Base-by-base conservation (phyloP, 2,888 invertebrate genomes). In the Hirtodrosophila trivittata region DNA sequence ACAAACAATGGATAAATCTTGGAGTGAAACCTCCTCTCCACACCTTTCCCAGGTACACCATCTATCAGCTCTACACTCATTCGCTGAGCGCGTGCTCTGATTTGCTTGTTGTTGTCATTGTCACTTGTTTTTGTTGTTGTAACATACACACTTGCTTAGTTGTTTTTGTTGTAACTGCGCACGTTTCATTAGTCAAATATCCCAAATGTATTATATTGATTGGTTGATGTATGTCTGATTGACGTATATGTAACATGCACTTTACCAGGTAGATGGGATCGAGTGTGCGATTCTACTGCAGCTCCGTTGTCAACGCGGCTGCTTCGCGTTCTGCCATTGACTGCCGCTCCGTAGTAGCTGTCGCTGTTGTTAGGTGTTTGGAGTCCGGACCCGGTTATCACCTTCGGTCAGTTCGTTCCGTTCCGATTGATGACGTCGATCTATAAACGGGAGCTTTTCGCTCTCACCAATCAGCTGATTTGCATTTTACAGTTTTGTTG, bases 271-370 rank as follows among this genome's bases (percentile, higher is more conserved):
- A 43, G 12, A 38, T 33, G 18, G 35, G 4, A 58, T 12, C 41
- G 13, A 12, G 14, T 41, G 49, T 49, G 47, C 60, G 49, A 54
- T 75, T 83, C 60, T 64, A 76, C 73, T 75, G 78, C 75, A 68
- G 72, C 72, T 66, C 77, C 78, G 84, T 68, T 77, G 84, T 77
- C 81, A 77, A 81, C 78, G 77, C 71, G 71, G 71, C 77, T 63
- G 75, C 69, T 69, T 80, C 74, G 72, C 77, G 84, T 75, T 78
- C 84, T 83, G 81, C 46, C 84, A 80, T 84, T 78, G 77, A 83
- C 84, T 78, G 83, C 5, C 10, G 39, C 21, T 57, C 21, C 45
- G 72, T 28, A 49, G 75, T 39, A 30, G 63, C 37, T 54, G 57
- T 30, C 32, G 57, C 46, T 14, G 35, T 41, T 35, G 56, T 9